Base-by-base conservation (phyloP, 2,113 vertebrate genomes). In the Petrocephalus zakoni region DNA sequence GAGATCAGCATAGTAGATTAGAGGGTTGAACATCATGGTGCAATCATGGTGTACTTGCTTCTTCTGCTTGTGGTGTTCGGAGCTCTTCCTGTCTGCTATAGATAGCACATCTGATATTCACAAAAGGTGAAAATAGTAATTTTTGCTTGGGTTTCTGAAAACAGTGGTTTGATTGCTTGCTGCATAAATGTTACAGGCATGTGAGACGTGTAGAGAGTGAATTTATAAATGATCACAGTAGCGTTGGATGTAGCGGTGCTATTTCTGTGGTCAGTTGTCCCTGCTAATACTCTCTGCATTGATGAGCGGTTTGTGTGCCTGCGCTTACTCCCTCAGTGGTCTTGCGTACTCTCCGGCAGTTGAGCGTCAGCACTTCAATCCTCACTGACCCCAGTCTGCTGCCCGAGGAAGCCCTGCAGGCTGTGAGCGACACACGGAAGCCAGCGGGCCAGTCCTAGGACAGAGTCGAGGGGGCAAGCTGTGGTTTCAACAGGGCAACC, bases 341-440 rank as follows among this genome's bases (percentile, higher is more conserved):
- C 88, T 93, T 99, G 93, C 95, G 91, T 85, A 95, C 96, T 0
- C 97, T 99, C 37, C 95, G 97, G 37, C 97, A 98, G 47, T 94
- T 99, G 89, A 97, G 97, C 91, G 98, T 94, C 22, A 97, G 93
- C 92, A 99, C 98, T 0, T 97, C 97, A 68, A 94, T 99, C 75
- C 96, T 99, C 53, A 95, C 94, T 0, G 96, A 99, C 89, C 98
- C 98, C 0, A 92, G 95, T 0, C 87, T 92, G 90, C 95, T 99
- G 92, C 97, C 96, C 0, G 95, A 98, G 87, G 97, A 99, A 95
- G 98, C 98, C 0, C 91, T 92, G 0, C 93, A 97, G 91, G 97
- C 97, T 0, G 95, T 96, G 53, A 82, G 85, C 10, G 94, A 93
- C 78, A 87, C 90, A 8, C 91, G 78, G 88, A 90, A 93, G 89